A percentile compares a stretch with the other conserved stretches of the same genome.
These are phyloP conservation scores for Drosophila cracens DNA, from an alignment of 2,888 invertebrate species.

Conservation along the genomic window DNA sequence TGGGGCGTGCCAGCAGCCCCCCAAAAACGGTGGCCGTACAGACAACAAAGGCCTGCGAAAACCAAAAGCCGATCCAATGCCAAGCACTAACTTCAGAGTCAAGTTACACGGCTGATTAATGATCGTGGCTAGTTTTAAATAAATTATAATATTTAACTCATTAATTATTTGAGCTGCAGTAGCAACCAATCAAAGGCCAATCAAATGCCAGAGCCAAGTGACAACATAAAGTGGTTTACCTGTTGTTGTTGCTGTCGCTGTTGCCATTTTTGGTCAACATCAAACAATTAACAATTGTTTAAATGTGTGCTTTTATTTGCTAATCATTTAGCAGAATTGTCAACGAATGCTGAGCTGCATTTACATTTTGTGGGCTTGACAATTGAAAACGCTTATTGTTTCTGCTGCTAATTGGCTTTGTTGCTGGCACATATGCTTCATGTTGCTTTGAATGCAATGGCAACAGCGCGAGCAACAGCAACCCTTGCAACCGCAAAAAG, in stretches of 20 bases:
- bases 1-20: conserved; percentile 64
- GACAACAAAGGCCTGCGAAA: conserved; percentile 46
- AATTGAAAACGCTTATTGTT: conserved; percentile 47
- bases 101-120: conserved; percentile 74
- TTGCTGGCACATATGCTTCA: conserved; percentile 69
- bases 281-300: conserved; percentile 70
- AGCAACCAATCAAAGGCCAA: conserved; percentile 71
- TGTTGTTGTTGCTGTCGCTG: conserved; percentile 23
- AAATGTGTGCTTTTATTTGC: conserved; percentile 72
- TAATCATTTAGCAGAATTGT: conserved; percentile 70
- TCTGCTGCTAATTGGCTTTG: conserved; percentile 63
- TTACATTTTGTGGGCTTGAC: conserved; percentile 47
- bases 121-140: conserved; percentile 69
- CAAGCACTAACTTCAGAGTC: conserved; percentile 48
- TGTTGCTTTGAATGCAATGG: conserved; percentile 48
- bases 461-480: conserved; percentile 31
- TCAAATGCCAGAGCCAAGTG: conserved; percentile 66
- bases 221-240: conserved; percentile 54
- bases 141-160: conserved; percentile 78
- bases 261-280: conserved; percentile 69
- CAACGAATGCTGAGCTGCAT: conserved; percentile 50
- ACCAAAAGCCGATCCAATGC: conserved; percentile 48
- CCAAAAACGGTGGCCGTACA: conserved; percentile 61
- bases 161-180: conserved; percentile 73
- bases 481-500: conserved; percentile 63